phyloP scores from a whole-genome alignment of 2,797 vertebrate genomes.

The Tympanoctomys barrerae region DNA sequence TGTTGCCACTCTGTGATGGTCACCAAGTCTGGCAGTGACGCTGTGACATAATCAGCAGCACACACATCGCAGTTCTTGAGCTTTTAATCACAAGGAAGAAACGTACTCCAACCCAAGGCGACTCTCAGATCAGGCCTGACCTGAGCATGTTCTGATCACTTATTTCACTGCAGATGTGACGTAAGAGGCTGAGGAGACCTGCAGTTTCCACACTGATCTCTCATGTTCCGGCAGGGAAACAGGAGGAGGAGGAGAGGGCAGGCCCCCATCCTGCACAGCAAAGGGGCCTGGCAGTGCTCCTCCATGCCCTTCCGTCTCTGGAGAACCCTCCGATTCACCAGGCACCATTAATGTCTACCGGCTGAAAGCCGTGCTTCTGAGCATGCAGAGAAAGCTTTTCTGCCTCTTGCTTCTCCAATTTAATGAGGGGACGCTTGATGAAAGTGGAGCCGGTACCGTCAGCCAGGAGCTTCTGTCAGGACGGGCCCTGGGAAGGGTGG shows the following conservation, averaged over 20 bases:
- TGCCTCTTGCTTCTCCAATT: background rate
- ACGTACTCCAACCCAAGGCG: background rate
- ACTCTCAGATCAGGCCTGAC: background rate
- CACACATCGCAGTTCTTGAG: background rate
- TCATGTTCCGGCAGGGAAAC: background rate
- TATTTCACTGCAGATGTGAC: background rate
- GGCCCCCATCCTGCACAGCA: background rate
- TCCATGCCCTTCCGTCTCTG: accelerated
- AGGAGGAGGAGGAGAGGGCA: background rate
- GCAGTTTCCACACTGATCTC: background rate
- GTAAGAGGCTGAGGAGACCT: background rate
- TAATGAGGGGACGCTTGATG: background rate
- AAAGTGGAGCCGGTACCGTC: background rate
- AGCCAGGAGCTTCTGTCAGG: background rate
- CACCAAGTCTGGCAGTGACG: background rate
- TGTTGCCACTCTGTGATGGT: background rate
- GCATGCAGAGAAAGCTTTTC: too few species aligned
- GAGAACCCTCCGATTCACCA: background rate
- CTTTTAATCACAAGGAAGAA: background rate
- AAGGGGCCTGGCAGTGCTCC: background rate
- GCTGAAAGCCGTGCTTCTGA: background rate
- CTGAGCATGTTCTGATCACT: background rate
- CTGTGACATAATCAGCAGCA: background rate
- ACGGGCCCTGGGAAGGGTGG: background rate
- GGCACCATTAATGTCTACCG: too few species aligned